phyloP scores from a whole-genome alignment of 2,888 invertebrate species.

The Margaritifera margaritifera region DNA sequence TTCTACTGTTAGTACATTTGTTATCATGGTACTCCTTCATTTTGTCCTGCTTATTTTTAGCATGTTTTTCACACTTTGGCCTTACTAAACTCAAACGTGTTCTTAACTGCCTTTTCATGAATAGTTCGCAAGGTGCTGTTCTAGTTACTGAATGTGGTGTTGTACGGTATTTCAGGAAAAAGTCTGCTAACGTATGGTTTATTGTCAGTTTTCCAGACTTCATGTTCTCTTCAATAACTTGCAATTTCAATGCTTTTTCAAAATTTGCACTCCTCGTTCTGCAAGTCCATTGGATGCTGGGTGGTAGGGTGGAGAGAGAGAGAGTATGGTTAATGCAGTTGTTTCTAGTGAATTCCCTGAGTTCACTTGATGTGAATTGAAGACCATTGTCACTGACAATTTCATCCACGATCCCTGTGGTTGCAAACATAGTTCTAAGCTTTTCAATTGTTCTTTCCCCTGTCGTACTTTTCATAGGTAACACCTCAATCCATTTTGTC shows the following conservation, averaged over 20 bases:
- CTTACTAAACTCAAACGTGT: constrained; percentile 11
- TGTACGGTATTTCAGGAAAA: constrained; percentile 16
- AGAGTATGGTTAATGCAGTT: constrained; percentile 9
- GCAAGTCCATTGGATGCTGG: constrained; percentile 24
- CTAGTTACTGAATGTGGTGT: constrained; percentile 21
- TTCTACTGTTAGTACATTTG: not conserved
- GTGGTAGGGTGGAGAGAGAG: constrained; percentile 19
- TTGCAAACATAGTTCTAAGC: constrained; percentile 17
- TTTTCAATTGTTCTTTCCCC: constrained; percentile 20
- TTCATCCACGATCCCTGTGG: constrained; percentile 17
- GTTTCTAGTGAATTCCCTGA: constrained; percentile 19
- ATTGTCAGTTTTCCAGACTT: constrained; percentile 1
- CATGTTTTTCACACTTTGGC: not conserved
- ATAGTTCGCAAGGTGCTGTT: constrained; percentile 14
- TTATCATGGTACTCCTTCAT: constrained; percentile 9
- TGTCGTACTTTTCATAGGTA: constrained; percentile 23
- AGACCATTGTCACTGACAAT: constrained; percentile 21
- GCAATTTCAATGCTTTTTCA: constrained; percentile 14
- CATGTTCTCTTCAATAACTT: constrained; percentile 6
- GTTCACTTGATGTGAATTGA: constrained; percentile 21
- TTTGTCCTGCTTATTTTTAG: constrained; percentile 8
- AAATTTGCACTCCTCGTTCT: constrained; percentile 25
- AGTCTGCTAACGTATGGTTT: constrained; percentile 12
- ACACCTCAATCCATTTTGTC: constrained; percentile 33
- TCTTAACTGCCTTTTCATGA: constrained; percentile 17